Conservation (phyloP, 2,888 invertebrate species). For the Cacoxenus indagator region DNA sequence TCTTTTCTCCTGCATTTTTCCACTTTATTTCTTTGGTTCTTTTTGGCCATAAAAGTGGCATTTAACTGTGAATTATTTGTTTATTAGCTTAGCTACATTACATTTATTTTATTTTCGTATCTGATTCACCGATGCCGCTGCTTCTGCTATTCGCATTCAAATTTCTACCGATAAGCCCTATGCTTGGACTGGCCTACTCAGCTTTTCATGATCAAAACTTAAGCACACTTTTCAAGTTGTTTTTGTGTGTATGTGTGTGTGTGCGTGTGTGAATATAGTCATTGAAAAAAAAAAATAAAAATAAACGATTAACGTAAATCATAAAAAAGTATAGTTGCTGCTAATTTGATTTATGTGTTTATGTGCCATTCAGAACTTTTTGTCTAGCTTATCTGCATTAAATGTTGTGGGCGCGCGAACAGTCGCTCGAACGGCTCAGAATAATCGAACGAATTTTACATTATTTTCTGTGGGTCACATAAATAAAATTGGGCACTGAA, state of each 20-base stretch:
- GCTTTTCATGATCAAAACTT: not conserved
- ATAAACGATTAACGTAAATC: too few species aligned
- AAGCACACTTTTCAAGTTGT: not conserved
- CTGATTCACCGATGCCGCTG: too few species aligned
- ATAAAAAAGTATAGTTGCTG: not conserved
- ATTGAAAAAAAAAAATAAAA: not conserved
- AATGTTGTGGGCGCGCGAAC: too few species aligned
- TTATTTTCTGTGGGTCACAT: too few species aligned
- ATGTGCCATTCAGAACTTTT: not conserved
- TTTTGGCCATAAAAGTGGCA: not conserved
- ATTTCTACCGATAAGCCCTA: not conserved
- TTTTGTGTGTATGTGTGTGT: not conserved
- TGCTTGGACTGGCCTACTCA: not conserved
- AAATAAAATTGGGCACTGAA: too few species aligned
- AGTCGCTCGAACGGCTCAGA: too few species aligned
- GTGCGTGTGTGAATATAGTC: not conserved
- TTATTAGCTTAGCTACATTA: slow-evolving; percentile 10
- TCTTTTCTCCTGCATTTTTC: not conserved
- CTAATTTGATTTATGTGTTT: not conserved
- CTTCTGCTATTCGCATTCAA: not conserved
- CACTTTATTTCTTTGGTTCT: not conserved
- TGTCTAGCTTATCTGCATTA: too few species aligned
- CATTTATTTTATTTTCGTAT: not conserved
- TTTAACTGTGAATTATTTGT: slow-evolving; percentile 4
- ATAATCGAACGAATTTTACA: too few species aligned